Evolutionary conservation across 2,113 vertebrate species (phyloP).

Genomic region (Tyrannus savana): DNA sequence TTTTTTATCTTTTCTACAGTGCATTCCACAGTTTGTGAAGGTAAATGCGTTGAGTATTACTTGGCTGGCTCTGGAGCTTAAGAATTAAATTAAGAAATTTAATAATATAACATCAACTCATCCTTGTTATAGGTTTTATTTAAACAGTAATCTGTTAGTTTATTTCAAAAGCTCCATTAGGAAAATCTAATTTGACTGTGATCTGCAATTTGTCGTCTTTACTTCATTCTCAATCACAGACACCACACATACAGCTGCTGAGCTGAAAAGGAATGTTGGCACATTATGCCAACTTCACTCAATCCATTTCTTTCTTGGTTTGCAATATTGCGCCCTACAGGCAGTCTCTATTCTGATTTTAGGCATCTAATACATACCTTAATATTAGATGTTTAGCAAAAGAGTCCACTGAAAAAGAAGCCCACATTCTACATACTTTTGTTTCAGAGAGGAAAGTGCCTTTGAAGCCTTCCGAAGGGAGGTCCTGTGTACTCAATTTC

Average conservation of each 20-base stretch:
- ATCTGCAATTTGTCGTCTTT: constrained; percentile 39
- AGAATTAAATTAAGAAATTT: constrained; percentile 64
- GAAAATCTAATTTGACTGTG: constrained; percentile 58
- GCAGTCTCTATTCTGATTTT: not conserved
- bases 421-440: not conserved
- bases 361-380: not conserved
- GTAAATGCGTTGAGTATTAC: constrained; percentile 7
- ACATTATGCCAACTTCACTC: not conserved
- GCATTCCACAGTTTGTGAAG: not conserved
- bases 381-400: not conserved
- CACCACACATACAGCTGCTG: not conserved
- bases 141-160: constrained; percentile 60
- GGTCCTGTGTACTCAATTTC: constrained; percentile 40
- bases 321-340: not conserved
- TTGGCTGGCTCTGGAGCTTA: constrained; percentile 35
- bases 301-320: not conserved
- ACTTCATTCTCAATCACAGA: not conserved
- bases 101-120: constrained; percentile 32
- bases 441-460: not conserved
- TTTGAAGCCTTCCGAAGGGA: constrained; percentile 35
- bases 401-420: not conserved
- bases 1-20: not conserved
- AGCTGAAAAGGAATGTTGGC: not conserved
- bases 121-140: constrained; percentile 52
- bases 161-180: constrained; percentile 62